Conservation (phyloP, 2,113 vertebrate genomes). For the Oryzias celebensis region DNA sequence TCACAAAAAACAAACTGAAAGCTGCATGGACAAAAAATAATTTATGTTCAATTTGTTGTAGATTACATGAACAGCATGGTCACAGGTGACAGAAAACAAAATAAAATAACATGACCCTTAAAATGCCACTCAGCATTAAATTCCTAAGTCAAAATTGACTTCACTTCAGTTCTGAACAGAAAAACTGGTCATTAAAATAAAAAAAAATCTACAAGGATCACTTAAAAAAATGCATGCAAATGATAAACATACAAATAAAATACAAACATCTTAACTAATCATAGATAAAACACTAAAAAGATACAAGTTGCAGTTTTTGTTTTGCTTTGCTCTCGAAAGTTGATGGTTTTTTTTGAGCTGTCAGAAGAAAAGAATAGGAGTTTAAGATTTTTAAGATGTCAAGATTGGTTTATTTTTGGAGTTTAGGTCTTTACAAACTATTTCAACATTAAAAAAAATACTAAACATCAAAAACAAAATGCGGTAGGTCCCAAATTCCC, state of each 20-base stretch:
- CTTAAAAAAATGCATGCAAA: slow-evolving; percentile 53
- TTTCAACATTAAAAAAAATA: slow-evolving; percentile 68
- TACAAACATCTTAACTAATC: slow-evolving; percentile 31
- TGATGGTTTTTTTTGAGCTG: slow-evolving; percentile 10
- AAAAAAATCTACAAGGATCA: slow-evolving; percentile 42
- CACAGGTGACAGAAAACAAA: slow-evolving; percentile 47
- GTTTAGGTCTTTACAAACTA: slow-evolving; percentile 49
- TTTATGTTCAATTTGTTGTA: not conserved
- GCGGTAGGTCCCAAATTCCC: slow-evolving; percentile 36
- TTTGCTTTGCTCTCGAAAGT: slow-evolving; percentile 12
- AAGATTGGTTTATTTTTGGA: slow-evolving; percentile 37
- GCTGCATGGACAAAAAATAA: not conserved
- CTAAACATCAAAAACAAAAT: slow-evolving; percentile 62
- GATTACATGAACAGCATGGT: not conserved
- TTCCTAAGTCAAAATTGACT: slow-evolving; percentile 34
- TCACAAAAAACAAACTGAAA: not conserved
- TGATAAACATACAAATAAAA: slow-evolving; percentile 5
- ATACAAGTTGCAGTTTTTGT: slow-evolving; percentile 25
- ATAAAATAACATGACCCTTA: slow-evolving; percentile 63
- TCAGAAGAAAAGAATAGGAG: slow-evolving; percentile 33
- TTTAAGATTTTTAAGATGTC: slow-evolving; percentile 42
- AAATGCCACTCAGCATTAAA: slow-evolving; percentile 50
- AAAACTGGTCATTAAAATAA: slow-evolving; percentile 30
- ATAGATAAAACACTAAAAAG: slow-evolving; percentile 46
- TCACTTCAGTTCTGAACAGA: slow-evolving; percentile 32